Evolutionary conservation across 1,140 invertebrate genomes (phyloP).

Genomic region (Protaetia brevitarsis): DNA sequence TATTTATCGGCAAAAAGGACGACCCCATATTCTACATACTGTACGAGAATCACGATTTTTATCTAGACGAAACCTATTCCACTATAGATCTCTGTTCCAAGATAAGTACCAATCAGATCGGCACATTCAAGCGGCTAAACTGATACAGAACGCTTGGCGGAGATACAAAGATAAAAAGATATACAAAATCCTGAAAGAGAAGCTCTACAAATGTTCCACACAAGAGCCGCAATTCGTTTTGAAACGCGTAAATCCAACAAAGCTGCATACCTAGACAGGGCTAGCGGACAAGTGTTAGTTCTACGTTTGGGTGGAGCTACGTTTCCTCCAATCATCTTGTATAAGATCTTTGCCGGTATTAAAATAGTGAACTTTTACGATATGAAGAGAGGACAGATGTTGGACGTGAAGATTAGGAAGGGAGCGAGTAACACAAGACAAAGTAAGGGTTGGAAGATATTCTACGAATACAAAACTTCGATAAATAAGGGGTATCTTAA

Average conservation of each 20-base stretch:
- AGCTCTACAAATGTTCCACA: conserved; percentile 5
- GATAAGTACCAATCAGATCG: neutral
- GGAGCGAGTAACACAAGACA: neutral
- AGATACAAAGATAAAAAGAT: conserved; percentile 23
- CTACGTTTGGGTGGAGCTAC: conserved; percentile 29
- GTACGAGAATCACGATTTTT: conserved; percentile 10
- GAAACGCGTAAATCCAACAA: conserved; percentile 20
- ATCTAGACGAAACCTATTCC: neutral
- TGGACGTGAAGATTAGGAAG: neutral
- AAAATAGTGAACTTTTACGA: neutral
- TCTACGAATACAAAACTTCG: conserved; percentile 6
- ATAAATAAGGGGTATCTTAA: neutral
- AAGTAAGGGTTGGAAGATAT: conserved; percentile 23
- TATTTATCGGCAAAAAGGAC: neutral
- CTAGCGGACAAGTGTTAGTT: conserved; percentile 16
- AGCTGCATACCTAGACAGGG: conserved; percentile 28
- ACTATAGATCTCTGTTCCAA: neutral
- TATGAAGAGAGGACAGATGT: neutral
- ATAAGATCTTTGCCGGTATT: conserved; percentile 25
- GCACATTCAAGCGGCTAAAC: conserved; percentile 4
- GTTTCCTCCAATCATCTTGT: conserved; percentile 32
- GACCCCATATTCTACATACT: neutral
- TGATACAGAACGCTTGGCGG: conserved; percentile 27
- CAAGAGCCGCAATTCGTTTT: conserved; percentile 27
- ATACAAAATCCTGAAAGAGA: conserved; percentile 25